Percentiles rank a stretch among this genome's conserved stretches.
Conservation (phyloP, 2,888 invertebrate species). For the Epirrhoe tristata region DNA sequence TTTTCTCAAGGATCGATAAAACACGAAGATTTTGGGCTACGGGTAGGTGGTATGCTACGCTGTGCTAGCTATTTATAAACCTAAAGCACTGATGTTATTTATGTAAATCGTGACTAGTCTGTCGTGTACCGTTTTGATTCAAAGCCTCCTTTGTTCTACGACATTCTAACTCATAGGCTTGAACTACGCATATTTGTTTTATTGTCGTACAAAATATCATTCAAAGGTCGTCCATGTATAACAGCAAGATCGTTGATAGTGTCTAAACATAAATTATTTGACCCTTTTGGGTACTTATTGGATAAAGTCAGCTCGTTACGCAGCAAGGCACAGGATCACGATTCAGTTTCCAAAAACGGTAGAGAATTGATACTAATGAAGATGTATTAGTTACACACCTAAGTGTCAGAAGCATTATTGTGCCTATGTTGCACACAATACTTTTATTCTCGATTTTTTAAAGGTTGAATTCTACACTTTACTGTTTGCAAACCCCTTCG, state of each 20-base stretch:
- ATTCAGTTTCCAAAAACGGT: background rate
- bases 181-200: conserved; percentile 5
- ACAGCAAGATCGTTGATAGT: conserved; percentile 8
- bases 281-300: background rate
- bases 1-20: no score
- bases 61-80: no score
- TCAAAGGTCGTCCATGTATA: conserved; percentile 16
- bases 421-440: no score
- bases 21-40: background rate
- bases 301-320: background rate
- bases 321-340: background rate
- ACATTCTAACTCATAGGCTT: conserved; percentile 10
- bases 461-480: background rate
- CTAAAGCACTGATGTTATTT: conserved; percentile 15
- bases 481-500: background rate
- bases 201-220: conserved; percentile 18
- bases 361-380: no score
- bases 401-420: no score
- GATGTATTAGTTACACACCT: no score
- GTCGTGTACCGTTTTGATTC: conserved; percentile 20
- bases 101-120: conserved; percentile 24
- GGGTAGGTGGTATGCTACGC: background rate
- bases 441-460: no score
- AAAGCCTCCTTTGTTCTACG: conserved; percentile 37
- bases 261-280: conserved; percentile 5